phyloP scores from a whole-genome alignment of 2,797 vertebrate species.

The Gambusia yucatana region DNA sequence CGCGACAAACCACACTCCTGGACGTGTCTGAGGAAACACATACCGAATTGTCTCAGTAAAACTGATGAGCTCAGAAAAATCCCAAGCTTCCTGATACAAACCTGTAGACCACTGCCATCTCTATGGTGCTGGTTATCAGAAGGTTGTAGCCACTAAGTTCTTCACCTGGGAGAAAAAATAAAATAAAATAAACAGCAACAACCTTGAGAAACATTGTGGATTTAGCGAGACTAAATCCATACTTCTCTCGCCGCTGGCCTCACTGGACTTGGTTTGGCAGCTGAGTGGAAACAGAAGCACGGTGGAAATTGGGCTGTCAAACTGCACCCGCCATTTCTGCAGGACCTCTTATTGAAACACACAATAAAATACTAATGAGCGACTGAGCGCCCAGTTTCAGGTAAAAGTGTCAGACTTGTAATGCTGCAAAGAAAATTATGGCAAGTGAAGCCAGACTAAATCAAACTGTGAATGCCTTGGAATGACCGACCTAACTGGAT shows the following conservation, averaged over 20 bases:
- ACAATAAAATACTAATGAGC: neutral
- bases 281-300: slow-evolving; percentile 84
- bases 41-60: neutral
- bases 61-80: neutral
- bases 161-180: slow-evolving; percentile 49
- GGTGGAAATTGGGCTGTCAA: slow-evolving; percentile 89
- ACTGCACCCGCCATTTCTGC: slow-evolving; percentile 88
- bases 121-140: slow-evolving; percentile 88
- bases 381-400: neutral
- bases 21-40: slow-evolving; percentile 81
- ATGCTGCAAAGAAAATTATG: neutral
- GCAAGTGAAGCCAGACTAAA: neutral
- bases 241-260: slow-evolving; percentile 44
- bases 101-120: slow-evolving; percentile 91
- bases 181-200: neutral
- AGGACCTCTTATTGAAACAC: slow-evolving; percentile 79
- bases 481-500: neutral
- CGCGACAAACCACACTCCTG: slow-evolving; percentile 79
- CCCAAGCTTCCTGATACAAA: slow-evolving; percentile 34
- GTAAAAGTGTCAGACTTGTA: neutral
- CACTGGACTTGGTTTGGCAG: slow-evolving; percentile 37
- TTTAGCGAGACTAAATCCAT: slow-evolving; percentile 14
- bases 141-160: slow-evolving; percentile 79
- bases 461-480: neutral
- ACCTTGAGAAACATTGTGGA: neutral